phyloP scores from a whole-genome alignment of 2,888 invertebrate genomes.

The Xestia xanthographa region DNA sequence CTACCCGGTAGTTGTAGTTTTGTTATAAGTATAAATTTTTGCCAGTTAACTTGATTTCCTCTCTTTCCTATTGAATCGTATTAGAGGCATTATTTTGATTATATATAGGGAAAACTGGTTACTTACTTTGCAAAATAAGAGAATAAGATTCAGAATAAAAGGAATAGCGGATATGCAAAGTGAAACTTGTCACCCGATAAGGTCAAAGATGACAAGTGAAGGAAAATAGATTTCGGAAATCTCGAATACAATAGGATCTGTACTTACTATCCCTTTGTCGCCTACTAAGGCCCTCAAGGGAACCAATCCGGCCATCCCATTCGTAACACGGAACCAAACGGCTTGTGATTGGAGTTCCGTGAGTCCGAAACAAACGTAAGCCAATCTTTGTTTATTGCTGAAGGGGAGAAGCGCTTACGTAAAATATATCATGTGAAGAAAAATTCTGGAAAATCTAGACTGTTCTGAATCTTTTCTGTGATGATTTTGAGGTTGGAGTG shows the following conservation, averaged over 20 bases:
- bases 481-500: not conserved
- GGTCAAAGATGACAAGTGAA: slow-evolving; percentile 36
- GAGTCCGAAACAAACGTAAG: slow-evolving; percentile 19
- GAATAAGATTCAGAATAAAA: slow-evolving; percentile 1
- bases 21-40: too few species aligned
- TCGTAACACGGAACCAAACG: slow-evolving; percentile 41
- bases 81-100: not conserved
- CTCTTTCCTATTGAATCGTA: too few species aligned
- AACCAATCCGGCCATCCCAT: slow-evolving; percentile 38
- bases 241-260: slow-evolving; percentile 36
- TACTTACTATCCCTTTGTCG: slow-evolving; percentile 40
- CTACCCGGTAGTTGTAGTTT: too few species aligned
- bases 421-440: not conserved
- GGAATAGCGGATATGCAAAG: slow-evolving; percentile 15
- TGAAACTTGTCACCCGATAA: slow-evolving; percentile 15
- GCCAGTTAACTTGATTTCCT: too few species aligned
- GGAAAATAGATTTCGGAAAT: slow-evolving; percentile 44
- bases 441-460: slow-evolving; percentile 9
- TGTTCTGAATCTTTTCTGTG: not conserved
- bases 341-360: slow-evolving; percentile 29
- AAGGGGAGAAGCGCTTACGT: not conserved
- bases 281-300: slow-evolving; percentile 33
- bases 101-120: not conserved
- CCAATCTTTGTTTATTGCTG: slow-evolving; percentile 29
- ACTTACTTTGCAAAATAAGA: not conserved